Percentiles rank a stretch among this genome's conserved stretches.
Conservation (phyloP, 2,113 vertebrate genomes). For the human region GRCh38 chr15:96821501-96822000, state of each 20-base stretch:
- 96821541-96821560: conserved; percentile 86
- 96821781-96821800: conserved; percentile 74
- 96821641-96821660: conserved; percentile 84
- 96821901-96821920: conserved; percentile 30
- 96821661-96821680: conserved; percentile 82
- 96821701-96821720: conserved; percentile 78
- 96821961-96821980: not conserved
- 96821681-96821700: conserved; percentile 77
- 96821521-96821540: conserved; percentile 85
- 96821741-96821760: conserved; percentile 79
- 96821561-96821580: conserved; percentile 86
- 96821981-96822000: not conserved
- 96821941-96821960: conserved; percentile 44
- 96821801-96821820: conserved; percentile 72
- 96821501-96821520: conserved; percentile 74
- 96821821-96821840: conserved; percentile 52
- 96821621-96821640: conserved; percentile 85
- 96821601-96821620: conserved; percentile 86
- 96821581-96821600: conserved; percentile 86
- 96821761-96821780: conserved; percentile 78
- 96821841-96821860: conserved; percentile 63
- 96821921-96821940: conserved; percentile 69
- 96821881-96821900: not conserved
- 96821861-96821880: conserved; percentile 35
- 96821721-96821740: conserved; percentile 55